phyloP scores from a whole-genome alignment of 2,797 vertebrate genomes.

The Taeniopygia guttata region DNA sequence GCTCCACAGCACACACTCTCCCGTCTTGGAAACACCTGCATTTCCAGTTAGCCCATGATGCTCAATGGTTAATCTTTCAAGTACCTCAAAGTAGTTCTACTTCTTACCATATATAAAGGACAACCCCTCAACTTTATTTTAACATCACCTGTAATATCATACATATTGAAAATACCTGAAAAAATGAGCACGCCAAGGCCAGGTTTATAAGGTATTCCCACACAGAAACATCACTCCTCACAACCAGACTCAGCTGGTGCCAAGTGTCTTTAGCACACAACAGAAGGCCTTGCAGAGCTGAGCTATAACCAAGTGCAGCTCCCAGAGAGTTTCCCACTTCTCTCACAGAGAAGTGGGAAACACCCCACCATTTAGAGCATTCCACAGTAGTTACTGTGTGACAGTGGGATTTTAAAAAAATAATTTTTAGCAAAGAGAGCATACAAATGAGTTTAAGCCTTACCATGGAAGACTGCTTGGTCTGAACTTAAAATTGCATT shows the following conservation, averaged over 20 bases:
- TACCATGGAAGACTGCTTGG: background rate
- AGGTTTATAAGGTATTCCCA: background rate
- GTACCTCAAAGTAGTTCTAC: background rate
- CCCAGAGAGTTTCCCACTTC: too few species aligned
- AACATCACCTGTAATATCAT: background rate
- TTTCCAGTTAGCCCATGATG: background rate
- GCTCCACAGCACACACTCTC: background rate
- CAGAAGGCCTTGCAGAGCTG: background rate
- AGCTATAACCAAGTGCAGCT: accelerated
- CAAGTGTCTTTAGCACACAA: accelerated
- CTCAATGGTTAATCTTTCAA: background rate
- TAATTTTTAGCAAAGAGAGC: background rate
- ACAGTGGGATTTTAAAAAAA: background rate
- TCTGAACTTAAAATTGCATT: background rate
- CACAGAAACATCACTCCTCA: background rate
- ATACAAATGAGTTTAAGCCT: background rate
- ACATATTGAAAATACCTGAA: background rate
- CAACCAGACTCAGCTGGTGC: background rate
- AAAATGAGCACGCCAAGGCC: background rate
- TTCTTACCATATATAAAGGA: background rate
- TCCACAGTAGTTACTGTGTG: background rate
- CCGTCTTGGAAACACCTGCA: background rate
- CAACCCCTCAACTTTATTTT: background rate
- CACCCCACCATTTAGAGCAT: background rate
- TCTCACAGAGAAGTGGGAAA: background rate